Percentiles rank a stretch among this genome's conserved stretches.
phyloP scores from a whole-genome alignment of 2,888 invertebrate species.

The Thecophora atra region DNA sequence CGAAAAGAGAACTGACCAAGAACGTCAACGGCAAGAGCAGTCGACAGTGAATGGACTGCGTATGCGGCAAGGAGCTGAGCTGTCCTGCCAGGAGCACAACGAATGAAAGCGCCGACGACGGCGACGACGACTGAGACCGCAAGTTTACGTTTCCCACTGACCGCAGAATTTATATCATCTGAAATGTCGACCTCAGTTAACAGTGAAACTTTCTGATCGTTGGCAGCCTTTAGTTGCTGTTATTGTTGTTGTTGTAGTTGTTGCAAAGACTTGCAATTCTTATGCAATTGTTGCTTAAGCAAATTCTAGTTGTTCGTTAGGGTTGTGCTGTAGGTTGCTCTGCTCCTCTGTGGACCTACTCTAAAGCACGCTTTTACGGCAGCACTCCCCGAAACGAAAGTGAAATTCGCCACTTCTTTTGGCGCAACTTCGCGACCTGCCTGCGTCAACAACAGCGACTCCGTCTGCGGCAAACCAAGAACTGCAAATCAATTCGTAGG shows the following conservation, averaged over 20 bases:
- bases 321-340: slow-evolving; percentile 3
- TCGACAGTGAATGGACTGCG: neutral
- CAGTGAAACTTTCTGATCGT: neutral
- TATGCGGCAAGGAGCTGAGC: neutral
- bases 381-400: slow-evolving; percentile 21
- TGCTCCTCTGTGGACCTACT: slow-evolving; percentile 10
- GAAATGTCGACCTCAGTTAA: neutral
- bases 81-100: neutral
- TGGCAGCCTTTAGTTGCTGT: neutral
- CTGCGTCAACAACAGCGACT: slow-evolving; percentile 8
- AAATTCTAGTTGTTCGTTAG: neutral
- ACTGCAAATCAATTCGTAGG: neutral
- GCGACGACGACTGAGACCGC: slow-evolving; percentile 3
- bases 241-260: slow-evolving; percentile 19
- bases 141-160: slow-evolving; percentile 30
- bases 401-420: slow-evolving; percentile 16
- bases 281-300: slow-evolving; percentile 27
- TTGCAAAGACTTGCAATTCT: neutral
- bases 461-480: neutral
- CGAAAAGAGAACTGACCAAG: slow-evolving; percentile 12
- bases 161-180: slow-evolving; percentile 30
- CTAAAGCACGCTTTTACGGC: slow-evolving; percentile 14
- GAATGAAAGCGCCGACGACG: neutral
- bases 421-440: neutral
- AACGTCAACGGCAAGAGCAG: slow-evolving; percentile 2